phyloP scores from a whole-genome alignment of 2,888 invertebrate species.

The Coelinius sp. region DNA sequence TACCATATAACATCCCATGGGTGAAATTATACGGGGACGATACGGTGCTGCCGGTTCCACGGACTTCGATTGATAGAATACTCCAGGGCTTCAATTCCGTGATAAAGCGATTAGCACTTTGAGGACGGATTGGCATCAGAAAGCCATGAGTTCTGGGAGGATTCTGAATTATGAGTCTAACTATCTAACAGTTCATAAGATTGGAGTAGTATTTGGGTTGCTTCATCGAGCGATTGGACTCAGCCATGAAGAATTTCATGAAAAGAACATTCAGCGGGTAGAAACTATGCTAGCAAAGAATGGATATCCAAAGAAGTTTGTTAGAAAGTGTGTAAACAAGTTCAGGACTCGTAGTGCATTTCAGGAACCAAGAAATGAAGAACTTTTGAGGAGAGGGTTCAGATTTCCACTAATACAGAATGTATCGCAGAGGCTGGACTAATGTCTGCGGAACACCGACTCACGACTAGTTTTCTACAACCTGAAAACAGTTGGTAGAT shows the following conservation, averaged over 20 bases:
- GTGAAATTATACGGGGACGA: too few relatives aligned
- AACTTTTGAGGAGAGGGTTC: too few relatives aligned
- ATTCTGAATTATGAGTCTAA: neutral
- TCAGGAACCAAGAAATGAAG: too few relatives aligned
- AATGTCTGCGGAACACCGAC: neutral
- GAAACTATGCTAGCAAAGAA: neutral
- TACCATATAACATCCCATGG: too few relatives aligned
- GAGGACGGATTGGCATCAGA: neutral
- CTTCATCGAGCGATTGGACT: neutral
- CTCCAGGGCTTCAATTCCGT: neutral
- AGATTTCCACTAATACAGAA: neutral
- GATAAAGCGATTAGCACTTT: neutral
- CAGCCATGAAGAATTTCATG: neutral
- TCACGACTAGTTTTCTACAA: neutral
- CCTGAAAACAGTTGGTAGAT: neutral
- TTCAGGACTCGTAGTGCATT: too few relatives aligned
- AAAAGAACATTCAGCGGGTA: neutral
- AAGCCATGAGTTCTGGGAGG: neutral
- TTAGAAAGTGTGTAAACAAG: neutral
- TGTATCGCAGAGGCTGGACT: neutral
- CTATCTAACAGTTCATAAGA: neutral
- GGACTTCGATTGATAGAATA: too few relatives aligned
- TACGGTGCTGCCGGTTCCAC: too few relatives aligned
- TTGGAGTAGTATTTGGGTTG: neutral
- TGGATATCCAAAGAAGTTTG: neutral